These are phyloP conservation scores for Nothocercus julius DNA, from an alignment of 2,113 vertebrate genomes.

Conservation along the genomic window DNA sequence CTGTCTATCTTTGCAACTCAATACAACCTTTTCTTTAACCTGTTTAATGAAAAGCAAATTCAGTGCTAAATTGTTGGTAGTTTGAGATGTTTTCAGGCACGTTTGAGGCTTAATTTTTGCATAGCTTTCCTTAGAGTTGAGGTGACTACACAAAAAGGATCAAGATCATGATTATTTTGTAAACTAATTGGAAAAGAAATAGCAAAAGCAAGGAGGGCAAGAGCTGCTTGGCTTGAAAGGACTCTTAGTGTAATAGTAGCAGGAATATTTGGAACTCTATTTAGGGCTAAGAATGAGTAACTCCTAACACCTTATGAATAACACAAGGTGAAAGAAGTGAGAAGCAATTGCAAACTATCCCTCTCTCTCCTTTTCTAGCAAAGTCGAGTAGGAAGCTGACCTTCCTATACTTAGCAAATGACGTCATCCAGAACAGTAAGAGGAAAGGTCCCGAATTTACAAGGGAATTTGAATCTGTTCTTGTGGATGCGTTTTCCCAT, in stretches of 20 bases:
- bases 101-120: not conserved
- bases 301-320: not conserved
- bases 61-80: not conserved
- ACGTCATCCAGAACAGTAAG: slow-evolving; percentile 99
- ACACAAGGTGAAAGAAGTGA: not conserved
- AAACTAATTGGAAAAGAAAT: not conserved
- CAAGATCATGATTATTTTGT: not conserved
- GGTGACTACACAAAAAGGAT: not conserved
- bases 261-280: not conserved
- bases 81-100: not conserved
- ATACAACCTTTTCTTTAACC: not conserved
- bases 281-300: not conserved
- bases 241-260: not conserved
- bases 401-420: slow-evolving; percentile 96
- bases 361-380: slow-evolving; percentile 74
- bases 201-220: not conserved
- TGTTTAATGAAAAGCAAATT: not conserved
- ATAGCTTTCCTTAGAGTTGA: not conserved
- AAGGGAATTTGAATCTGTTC: slow-evolving; percentile 93
- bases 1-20: not conserved
- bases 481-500: slow-evolving; percentile 96
- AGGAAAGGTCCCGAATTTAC: slow-evolving; percentile 98
- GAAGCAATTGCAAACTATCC: slow-evolving; percentile 23
- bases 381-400: slow-evolving; percentile 94
- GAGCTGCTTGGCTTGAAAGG: not conserved